Percentiles rank a stretch among this genome's conserved stretches.
phyloP scores from a whole-genome alignment of 2,797 vertebrate genomes.

The Liasis olivaceus region DNA sequence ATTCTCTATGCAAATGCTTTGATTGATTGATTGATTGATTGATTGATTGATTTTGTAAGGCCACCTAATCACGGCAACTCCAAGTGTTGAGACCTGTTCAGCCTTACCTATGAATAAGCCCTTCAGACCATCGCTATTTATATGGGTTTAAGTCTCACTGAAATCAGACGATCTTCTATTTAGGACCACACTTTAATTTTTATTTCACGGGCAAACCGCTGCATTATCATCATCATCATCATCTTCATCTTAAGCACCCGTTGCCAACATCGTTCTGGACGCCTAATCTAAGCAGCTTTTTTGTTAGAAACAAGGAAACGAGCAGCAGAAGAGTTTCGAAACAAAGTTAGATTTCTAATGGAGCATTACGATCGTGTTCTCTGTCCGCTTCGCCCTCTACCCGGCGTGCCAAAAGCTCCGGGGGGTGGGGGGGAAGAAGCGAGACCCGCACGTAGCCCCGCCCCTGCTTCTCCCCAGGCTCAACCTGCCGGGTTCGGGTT shows the following conservation, averaged over 20 bases:
- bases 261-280: constrained; percentile 3
- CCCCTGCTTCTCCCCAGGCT: neutral
- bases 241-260: neutral
- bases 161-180: neutral
- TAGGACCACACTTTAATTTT: constrained; percentile 1
- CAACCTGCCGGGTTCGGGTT: neutral
- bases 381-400: neutral
- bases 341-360: neutral
- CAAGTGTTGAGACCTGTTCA: neutral
- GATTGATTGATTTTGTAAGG: neutral
- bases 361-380: neutral
- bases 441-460: neutral
- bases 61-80: neutral
- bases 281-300: neutral
- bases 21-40: neutral
- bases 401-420: too few relatives aligned
- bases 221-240: neutral
- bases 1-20: neutral
- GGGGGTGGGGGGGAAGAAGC: neutral
- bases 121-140: neutral
- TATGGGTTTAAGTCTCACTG: neutral
- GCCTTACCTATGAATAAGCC: too few relatives aligned
- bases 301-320: neutral
- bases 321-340: neutral
- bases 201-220: constrained; percentile 2